These are phyloP conservation scores for Mastomys coucha DNA, from an alignment of 2,113 vertebrate genomes.

Conservation along the genomic window DNA sequence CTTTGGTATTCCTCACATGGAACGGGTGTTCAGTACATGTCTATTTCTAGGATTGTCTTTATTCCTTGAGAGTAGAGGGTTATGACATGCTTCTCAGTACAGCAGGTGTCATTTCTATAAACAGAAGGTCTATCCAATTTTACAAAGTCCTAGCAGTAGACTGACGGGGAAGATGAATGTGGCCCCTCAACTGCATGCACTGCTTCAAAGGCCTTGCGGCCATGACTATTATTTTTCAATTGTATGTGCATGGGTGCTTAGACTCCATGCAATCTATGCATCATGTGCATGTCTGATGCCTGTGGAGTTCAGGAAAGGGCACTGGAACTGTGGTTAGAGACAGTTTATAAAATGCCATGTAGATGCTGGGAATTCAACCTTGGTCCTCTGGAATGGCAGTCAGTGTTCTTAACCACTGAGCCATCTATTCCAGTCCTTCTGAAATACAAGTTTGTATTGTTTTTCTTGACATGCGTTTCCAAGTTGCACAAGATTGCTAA, in stretches of 20 bases:
- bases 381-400: background rate
- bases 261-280: background rate
- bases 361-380: background rate
- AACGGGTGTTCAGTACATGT: fast-evolving
- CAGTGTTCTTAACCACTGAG: background rate
- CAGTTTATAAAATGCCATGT: no score
- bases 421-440: background rate
- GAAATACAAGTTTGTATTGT: background rate
- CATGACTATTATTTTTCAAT: background rate
- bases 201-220: background rate
- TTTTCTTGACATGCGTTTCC: background rate
- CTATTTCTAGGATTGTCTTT: background rate
- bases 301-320: background rate
- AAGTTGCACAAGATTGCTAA: background rate
- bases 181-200: background rate
- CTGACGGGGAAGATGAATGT: background rate
- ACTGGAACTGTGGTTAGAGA: background rate
- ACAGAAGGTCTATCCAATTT: background rate
- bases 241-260: no score
- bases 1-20: background rate
- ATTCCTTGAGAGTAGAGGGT: background rate
- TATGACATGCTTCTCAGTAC: background rate
- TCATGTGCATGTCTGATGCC: no score
- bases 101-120: background rate
- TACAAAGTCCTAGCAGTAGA: background rate